Base-by-base conservation (phyloP, 2,888 invertebrate species). In the Rotaria macrura region DNA sequence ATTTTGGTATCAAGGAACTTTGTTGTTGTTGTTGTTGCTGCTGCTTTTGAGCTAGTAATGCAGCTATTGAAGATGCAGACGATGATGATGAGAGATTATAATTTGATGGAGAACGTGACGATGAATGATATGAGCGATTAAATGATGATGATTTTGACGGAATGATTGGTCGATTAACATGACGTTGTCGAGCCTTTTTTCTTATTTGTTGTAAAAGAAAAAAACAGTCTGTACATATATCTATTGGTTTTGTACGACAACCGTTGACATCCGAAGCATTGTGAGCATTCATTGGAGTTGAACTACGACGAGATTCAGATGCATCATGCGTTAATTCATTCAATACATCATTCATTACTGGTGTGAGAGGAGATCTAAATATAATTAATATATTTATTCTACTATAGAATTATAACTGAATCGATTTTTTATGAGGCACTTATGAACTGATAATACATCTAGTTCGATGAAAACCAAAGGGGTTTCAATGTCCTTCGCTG, bases 291-390 rank as follows among this genome's bases (percentile, higher is more conserved):
- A 25, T 10, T n/a, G 79, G 43, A 5, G 79, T 43, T 79, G 43
- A 79, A n/a, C 43, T 43, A n/a, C 79, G 79, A 43, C 43, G 79
- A 43, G n/a, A 43, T 10, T 40, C 43, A 25, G 25, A 4, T 17
- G 34, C 65, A 20, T 65, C 34, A 25, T 43, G 25, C 43, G n/a
- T 20, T 43, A 4, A 43, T 14, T 79, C 79, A 79, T 43, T 43
- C 7, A 79, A 17, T 43, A 79, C n/a, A 79, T 79, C 79, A 43
- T 79, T 79, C 79, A 79, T 79, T 38, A 79, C n/a, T n/a, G 79
- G 79, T 43, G 79, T 79, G 14, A 40, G 12, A 9, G 79, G 79
- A 14, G 79, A 79, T 40, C 79, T 79, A n/a, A 79, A 79, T 43
- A n/a, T n/a, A n/a, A n/a, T n/a, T n/a, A 12, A 40, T 4, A n/a